phyloP scores from a whole-genome alignment of 1,140 invertebrate species.

The Zophobas morio region DNA sequence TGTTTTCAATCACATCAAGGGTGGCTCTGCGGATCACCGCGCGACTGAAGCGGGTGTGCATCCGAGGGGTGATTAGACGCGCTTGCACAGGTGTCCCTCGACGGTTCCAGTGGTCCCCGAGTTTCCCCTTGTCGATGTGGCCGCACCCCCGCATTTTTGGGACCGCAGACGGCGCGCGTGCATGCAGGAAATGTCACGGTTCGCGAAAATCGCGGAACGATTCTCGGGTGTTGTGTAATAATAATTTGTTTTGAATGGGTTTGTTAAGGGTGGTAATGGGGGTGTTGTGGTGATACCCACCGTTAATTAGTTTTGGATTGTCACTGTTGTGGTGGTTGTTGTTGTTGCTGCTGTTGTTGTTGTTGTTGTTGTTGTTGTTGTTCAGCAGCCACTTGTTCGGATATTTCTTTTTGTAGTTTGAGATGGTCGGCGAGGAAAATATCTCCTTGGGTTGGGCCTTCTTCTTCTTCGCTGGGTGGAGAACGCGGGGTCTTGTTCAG shows the following conservation, averaged over 20 bases:
- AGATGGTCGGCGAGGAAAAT: conserved; percentile 62
- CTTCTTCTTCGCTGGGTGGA: conserved; percentile 56
- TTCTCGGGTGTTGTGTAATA: background rate
- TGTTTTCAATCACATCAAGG: conserved; percentile 46
- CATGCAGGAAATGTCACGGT: conserved; percentile 14
- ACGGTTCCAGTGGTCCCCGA: background rate
- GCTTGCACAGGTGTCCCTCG: conserved; percentile 43
- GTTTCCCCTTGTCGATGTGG: background rate
- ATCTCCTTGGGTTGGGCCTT: conserved; percentile 62
- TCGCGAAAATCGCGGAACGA: background rate
- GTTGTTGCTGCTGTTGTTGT: no score
- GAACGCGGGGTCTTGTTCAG: conserved; percentile 66
- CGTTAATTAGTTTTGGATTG: conserved; percentile 7
- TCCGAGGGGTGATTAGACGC: conserved; percentile 29
- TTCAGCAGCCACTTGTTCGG: conserved; percentile 5
- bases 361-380: background rate
- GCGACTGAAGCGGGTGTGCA: conserved; percentile 42
- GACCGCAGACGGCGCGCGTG: background rate
- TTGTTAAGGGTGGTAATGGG: background rate
- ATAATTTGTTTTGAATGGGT: conserved; percentile 40
- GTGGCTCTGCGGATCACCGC: conserved; percentile 47
- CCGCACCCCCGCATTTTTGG: background rate
- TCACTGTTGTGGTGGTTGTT: no score
- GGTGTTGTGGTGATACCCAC: conserved; percentile 11
- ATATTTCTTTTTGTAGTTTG: conserved; percentile 63